Evolutionary conservation across 2,888 invertebrate species (phyloP), one percentile per base, ranked within the genome.

Genomic region (Schizaphis graminum): DNA sequence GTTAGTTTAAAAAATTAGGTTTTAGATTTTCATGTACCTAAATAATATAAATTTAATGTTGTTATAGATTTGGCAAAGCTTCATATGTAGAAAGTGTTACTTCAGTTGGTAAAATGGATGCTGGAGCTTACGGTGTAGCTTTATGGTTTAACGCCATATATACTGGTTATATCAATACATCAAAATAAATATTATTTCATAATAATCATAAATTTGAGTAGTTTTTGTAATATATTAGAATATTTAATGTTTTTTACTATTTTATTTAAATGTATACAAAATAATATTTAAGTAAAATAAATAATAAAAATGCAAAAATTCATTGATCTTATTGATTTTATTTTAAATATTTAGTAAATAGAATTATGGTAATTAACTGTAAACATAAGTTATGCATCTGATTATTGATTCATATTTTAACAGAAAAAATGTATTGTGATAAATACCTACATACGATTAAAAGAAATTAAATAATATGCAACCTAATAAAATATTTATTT

Each of bases 101-200:
- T 95, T 96, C 96, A 94, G 95, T 96, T 3, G 95, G 95, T 56
- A 96, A 96, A 94, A 97, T 97, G 26, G 98, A 98, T 96, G 97
- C 98, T 2, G 98, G 98, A 95, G 97, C 98, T 3, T 96, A 97
- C 95, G 97, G 97, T 0, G 97, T 96, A 0, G 96, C 97, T 0
- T 95, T 97, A 3, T 97, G 97, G 97, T 95, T 97, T 89, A 96
- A 96, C 44, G 97, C 97, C 0, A 96, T 97, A 85, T 95, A 61
- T 67, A 91, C 57, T 16, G 57, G 89, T 57, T 93, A 90, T 28
- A 61, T 95, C 28, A 89, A 95, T 85, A 26, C 84, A 41, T 77
- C 53, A 89, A 53, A 93, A 67, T 77, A 77, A 77, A 35, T 77
- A 21, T 24, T 35, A 24, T 77, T 77, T 77, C 8, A 21, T 35